Base-by-base conservation (phyloP, 2,888 invertebrate genomes). In the Phaedon cochleariae region DNA sequence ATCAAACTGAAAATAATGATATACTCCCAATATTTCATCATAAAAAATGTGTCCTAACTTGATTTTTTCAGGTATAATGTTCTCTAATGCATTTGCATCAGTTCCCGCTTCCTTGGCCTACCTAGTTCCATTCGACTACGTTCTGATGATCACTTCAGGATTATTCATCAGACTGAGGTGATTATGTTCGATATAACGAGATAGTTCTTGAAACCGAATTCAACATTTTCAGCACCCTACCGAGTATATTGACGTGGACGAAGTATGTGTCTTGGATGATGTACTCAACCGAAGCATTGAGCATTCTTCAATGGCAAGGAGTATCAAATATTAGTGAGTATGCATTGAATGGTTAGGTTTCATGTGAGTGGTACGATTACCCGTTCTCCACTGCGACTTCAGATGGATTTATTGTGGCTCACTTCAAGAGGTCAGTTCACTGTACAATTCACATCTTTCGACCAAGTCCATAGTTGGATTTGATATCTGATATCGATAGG, bases 71-170 rank as follows among this genome's bases (percentile, higher is more conserved):
- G 93, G 93, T 17, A 91, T 90, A 54, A 92, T 95, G 82, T 95
- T 95, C 81, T 94, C 95, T 0, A 91, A 91, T 37, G 91, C 91
- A 0, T 95, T 94, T 78, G 91, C 92, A 37, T 92, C 91, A 10
- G 90, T 93, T 77, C 90, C 94, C 0, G 79, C 90, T 52, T 93
- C 94, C 0, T 92, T 95, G 87, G 91, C 93, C 0, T 94, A 92
- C 80, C 85, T 95, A 58, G 92, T 95, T 68, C 94, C 95, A 0
- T 92, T 95, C 76, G 95, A 95, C 83, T 94, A 93, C 77, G 85
- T 92, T 9, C 87, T 95, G 63, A 94, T 95, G 93, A 90, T 95
- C 74, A 94, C 94, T 1, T 94, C 94, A 58, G 95, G 95, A 21
- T 86, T 94, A 45, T 95, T 95, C 79, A 86, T 94, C 53, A 92